Percentiles rank a stretch among this genome's conserved stretches.
phyloP scores from a whole-genome alignment of 2,888 invertebrate genomes.

The Stenurella melanura region DNA sequence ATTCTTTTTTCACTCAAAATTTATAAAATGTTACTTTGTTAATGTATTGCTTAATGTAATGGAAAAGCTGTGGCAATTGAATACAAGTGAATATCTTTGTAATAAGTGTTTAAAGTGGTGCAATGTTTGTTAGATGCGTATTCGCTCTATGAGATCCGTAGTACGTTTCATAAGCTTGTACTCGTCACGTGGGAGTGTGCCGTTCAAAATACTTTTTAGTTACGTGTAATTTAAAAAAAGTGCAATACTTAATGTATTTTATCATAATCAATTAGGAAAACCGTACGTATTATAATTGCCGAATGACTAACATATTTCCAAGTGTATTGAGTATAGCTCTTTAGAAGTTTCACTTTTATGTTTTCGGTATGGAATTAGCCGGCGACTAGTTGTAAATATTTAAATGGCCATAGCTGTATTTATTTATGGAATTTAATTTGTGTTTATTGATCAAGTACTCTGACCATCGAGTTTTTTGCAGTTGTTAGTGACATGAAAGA shows the following conservation, averaged over 20 bases:
- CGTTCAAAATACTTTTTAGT: conserved; percentile 55
- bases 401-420: conserved; percentile 46
- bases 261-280: conserved; percentile 2
- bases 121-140: conserved; percentile 72
- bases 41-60: conserved; percentile 24
- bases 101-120: conserved; percentile 70
- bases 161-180: conserved; percentile 69
- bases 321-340: conserved; percentile 14
- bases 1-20: conserved; percentile 21
- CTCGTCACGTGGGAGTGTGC: conserved; percentile 68
- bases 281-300: conserved; percentile 13
- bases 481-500: conserved; percentile 62
- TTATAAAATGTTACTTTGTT: conserved; percentile 28
- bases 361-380: conserved; percentile 67
- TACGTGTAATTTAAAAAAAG: conserved; percentile 50
- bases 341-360: conserved; percentile 51
- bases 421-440: conserved; percentile 55
- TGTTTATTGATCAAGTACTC: conserved; percentile 59
- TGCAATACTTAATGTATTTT: conserved; percentile 40
- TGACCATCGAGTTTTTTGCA: conserved; percentile 52
- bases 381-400: conserved; percentile 63
- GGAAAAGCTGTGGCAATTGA: conserved; percentile 43
- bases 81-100: conserved; percentile 54
- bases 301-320: conserved; percentile 31
- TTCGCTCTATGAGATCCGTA: conserved; percentile 64